Base-by-base conservation (phyloP, 2,113 vertebrate species). In the Mastomys natalensis region DNA sequence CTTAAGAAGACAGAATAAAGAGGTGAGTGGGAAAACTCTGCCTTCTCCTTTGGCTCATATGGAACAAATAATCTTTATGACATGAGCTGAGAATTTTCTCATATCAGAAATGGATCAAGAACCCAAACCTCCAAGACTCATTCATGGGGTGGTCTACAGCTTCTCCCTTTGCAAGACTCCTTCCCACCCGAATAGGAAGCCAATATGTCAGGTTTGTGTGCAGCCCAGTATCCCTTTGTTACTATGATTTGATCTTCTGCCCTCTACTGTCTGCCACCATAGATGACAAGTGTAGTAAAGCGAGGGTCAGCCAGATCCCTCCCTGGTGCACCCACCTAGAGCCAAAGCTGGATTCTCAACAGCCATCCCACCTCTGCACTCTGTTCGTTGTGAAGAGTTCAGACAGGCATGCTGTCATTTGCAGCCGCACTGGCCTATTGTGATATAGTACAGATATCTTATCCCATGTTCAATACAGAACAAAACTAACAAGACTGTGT, bases 251-350 rank as follows among this genome's bases (percentile, higher is more conserved):
- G 45, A 55, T 74, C 55, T 94, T n/a, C 95, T 74, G 81, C 82
- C 53, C 37, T 94, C 58, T 48, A 90, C 24, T 55, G 78, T 92
- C 95, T 62, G n/a, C 89, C 90, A 91, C 96, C 97, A 60, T 87
- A 80, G 97, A 95, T 98, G 98, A 97, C 94, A 97, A 97, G 78
- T 89, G 21, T 95, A 97, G 97, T 97, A 97, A 98, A 98, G 97
- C 93, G 80, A 96, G 72, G 85, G 93, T 97, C 95, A 98, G 90
- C 95, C 89, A 87, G n/a, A 97, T 86, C 92, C 98, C 97, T 96
- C 94, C 11, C 94, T 94, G 90, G 95, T 1, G 19, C 82, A 89
- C 5, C 26, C 58, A 24, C 94, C 58, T 86, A 91, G 55, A 91
- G 84, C 96, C 84, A 95, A 37, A 66, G 64, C 62, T 92, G 72